phyloP scores from a whole-genome alignment of 2,888 invertebrate species.

The Cyaniris semiargus region DNA sequence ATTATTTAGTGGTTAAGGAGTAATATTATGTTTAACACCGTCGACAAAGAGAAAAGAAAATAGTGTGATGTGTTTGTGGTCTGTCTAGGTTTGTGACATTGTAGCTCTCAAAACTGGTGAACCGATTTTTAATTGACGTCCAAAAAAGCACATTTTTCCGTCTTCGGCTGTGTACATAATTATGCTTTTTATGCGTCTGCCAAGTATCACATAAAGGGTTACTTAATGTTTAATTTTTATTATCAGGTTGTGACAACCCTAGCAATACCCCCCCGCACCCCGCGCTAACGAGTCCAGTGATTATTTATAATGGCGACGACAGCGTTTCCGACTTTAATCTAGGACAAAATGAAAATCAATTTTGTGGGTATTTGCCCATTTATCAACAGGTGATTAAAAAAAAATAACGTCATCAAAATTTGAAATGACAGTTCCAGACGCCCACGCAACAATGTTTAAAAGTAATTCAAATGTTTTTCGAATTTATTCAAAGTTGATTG shows the following conservation, averaged over 20 bases:
- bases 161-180: too few relatives aligned
- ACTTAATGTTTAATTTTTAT: too few relatives aligned
- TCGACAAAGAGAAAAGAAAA: too few relatives aligned
- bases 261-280: constrained; percentile 44
- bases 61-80: too few relatives aligned
- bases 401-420: neutral
- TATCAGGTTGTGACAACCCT: neutral
- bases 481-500: neutral
- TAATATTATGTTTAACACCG: too few relatives aligned
- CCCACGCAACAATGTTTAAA: neutral
- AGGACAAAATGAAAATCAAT: constrained; percentile 12
- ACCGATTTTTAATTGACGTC: too few relatives aligned
- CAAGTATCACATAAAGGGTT: too few relatives aligned
- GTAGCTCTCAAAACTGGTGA: too few relatives aligned
- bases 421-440: neutral
- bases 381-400: neutral
- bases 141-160: too few relatives aligned
- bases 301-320: constrained; percentile 73
- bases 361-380: neutral
- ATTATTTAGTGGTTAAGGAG: too few relatives aligned
- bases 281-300: constrained; percentile 65
- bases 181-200: too few relatives aligned
- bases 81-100: too few relatives aligned
- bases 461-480: neutral
- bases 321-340: constrained; percentile 61